Conservation (phyloP, 1,140 invertebrate genomes). For the Ceratoteleas bidentatus region DNA sequence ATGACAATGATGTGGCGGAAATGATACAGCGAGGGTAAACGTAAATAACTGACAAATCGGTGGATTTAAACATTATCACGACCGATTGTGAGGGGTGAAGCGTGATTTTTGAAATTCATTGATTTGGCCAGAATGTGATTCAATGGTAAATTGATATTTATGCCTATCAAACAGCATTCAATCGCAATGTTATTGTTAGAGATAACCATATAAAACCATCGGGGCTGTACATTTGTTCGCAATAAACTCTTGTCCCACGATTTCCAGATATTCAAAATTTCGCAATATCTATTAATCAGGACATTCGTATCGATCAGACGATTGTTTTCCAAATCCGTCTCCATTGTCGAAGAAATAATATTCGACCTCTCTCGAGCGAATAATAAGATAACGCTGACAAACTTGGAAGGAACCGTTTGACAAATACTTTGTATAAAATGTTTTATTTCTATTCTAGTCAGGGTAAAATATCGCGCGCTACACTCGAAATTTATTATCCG, state of each 20-base stretch:
- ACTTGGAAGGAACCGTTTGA: constrained; percentile 23
- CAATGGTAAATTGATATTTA: neutral
- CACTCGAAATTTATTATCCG: constrained; percentile 43
- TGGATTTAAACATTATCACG: too few species aligned
- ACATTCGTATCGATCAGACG: neutral
- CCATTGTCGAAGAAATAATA: constrained; percentile 15
- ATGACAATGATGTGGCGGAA: too few species aligned
- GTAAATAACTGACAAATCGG: too few species aligned
- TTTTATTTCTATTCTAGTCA: constrained; percentile 49
- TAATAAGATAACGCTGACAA: constrained; percentile 32
- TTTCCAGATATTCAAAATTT: constrained; percentile 8
- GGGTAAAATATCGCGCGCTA: constrained; percentile 23
- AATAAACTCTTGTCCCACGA: neutral
- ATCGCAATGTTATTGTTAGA: neutral
- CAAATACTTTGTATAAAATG: constrained; percentile 34
- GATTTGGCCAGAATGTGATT: neutral
- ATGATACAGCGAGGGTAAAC: too few species aligned
- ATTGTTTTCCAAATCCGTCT: constrained; percentile 9
- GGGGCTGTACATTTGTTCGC: neutral
- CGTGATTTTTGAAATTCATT: too few species aligned
- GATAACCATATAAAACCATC: neutral
- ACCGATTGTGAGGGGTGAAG: too few species aligned
- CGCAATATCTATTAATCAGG: constrained; percentile 10
- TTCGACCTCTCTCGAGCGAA: constrained; percentile 5
- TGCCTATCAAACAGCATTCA: neutral